A percentile compares a stretch with the other conserved stretches of the same genome.
phyloP scores from a whole-genome alignment of 2,888 invertebrate species.

The Noctua janthina region DNA sequence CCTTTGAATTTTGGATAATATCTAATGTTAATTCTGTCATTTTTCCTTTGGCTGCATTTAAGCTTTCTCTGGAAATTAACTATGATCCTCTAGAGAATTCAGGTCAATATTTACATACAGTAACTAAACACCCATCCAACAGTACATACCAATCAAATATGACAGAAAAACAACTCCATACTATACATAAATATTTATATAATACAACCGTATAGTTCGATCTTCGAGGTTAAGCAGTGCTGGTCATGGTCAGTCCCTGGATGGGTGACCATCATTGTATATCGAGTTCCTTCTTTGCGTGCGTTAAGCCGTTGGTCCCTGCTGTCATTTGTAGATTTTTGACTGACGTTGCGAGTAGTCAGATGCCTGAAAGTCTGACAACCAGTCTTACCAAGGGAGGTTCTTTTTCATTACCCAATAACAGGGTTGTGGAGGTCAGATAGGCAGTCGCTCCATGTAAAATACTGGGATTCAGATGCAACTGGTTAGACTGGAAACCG shows the following conservation, averaged over 20 bases:
- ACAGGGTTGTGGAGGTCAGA: neutral
- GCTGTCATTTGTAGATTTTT: neutral
- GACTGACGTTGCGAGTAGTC: neutral
- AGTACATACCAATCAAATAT: neutral
- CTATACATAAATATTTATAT: neutral
- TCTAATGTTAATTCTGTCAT: neutral
- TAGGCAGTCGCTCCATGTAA: too few species aligned
- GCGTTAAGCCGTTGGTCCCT: neutral
- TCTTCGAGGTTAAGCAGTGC: neutral
- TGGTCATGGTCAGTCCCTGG: neutral
- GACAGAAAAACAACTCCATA: neutral
- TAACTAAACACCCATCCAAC: constrained; percentile 15
- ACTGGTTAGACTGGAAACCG: neutral
- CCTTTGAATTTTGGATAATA: neutral
- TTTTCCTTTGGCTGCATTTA: neutral
- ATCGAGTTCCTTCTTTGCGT: neutral
- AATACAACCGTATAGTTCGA: neutral
- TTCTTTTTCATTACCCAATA: neutral
- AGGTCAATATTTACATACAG: constrained; percentile 27
- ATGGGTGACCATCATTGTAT: neutral
- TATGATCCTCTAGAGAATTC: constrained; percentile 15
- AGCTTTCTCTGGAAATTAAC: constrained; percentile 2
- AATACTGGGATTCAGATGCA: neutral
- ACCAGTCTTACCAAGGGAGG: neutral
- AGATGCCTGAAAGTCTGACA: neutral